phyloP scores from a whole-genome alignment of 1,140 invertebrate genomes.

The Trichoplusia ni region DNA sequence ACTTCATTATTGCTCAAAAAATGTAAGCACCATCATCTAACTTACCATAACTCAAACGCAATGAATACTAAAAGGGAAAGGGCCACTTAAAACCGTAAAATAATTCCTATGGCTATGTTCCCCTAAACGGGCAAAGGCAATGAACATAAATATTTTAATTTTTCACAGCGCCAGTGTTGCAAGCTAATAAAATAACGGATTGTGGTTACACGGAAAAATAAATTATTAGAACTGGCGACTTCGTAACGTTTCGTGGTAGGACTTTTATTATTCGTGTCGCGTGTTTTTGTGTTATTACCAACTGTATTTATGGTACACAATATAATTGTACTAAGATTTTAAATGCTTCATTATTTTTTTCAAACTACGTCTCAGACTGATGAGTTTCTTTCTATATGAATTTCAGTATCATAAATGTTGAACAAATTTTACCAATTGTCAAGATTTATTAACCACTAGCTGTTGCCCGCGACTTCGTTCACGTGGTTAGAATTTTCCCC shows the following conservation, averaged over 20 bases:
- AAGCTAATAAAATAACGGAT: constrained; percentile 30
- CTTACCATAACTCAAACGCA: constrained; percentile 4
- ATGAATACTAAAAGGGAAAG: constrained; percentile 22
- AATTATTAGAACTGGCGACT: constrained; percentile 25
- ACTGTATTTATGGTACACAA: too few relatives aligned
- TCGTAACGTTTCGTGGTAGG: constrained; percentile 3
- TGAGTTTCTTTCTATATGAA: too few relatives aligned
- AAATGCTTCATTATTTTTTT: too few relatives aligned
- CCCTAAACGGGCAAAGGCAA: constrained; percentile 17
- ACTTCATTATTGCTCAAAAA: too few relatives aligned
- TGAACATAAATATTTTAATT: constrained; percentile 40
- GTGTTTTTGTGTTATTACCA: not conserved
- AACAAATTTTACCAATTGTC: too few relatives aligned
- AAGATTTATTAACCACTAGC: too few relatives aligned
- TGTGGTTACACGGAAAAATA: constrained; percentile 25
- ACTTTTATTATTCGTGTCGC: not conserved
- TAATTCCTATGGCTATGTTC: constrained; percentile 24
- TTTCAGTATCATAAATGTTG: too few relatives aligned
- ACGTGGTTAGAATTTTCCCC: too few relatives aligned
- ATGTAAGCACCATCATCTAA: not conserved
- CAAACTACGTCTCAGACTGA: too few relatives aligned
- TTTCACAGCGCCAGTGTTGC: constrained; percentile 24
- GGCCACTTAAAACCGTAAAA: constrained; percentile 24
- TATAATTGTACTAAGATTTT: too few relatives aligned
- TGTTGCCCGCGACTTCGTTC: too few relatives aligned